Percentiles rank a stretch among this genome's conserved stretches.
Conservation (phyloP, 2,113 vertebrate species). For the Calidris pugnax region DNA sequence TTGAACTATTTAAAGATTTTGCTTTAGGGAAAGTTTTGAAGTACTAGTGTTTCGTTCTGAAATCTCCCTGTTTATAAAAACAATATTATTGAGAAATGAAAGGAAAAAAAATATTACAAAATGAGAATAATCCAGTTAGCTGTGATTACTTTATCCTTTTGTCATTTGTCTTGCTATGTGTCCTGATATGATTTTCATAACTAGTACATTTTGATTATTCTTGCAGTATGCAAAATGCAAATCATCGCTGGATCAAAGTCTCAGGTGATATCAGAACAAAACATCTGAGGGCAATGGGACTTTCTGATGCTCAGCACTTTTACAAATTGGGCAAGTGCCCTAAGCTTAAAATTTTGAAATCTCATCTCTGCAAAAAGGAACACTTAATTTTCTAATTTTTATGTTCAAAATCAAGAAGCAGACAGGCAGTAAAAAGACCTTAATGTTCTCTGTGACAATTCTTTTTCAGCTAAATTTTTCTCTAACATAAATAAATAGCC, state of each 20-base stretch:
- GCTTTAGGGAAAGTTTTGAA: neutral
- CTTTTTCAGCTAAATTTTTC: neutral
- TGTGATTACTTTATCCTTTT: neutral
- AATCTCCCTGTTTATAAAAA: neutral
- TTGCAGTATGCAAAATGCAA: neutral
- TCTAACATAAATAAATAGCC: neutral
- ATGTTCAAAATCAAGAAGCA: neutral
- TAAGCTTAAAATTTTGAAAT: neutral
- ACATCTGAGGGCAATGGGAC: neutral
- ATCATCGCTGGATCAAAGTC: neutral
- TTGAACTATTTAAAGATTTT: neutral
- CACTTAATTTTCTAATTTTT: neutral
- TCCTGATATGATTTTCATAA: neutral
- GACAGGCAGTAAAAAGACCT: neutral
- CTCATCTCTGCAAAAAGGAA: neutral
- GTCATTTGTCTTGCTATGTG: neutral
- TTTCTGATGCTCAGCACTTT: neutral
- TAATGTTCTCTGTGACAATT: neutral
- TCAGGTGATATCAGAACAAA: neutral
- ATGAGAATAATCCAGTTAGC: neutral
- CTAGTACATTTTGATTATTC: neutral
- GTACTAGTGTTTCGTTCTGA: neutral
- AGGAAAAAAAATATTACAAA: neutral
- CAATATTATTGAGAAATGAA: neutral
- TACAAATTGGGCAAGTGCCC: neutral